Evolutionary conservation across 2,888 invertebrate genomes (phyloP).

Genomic region (Leucoma salicis): DNA sequence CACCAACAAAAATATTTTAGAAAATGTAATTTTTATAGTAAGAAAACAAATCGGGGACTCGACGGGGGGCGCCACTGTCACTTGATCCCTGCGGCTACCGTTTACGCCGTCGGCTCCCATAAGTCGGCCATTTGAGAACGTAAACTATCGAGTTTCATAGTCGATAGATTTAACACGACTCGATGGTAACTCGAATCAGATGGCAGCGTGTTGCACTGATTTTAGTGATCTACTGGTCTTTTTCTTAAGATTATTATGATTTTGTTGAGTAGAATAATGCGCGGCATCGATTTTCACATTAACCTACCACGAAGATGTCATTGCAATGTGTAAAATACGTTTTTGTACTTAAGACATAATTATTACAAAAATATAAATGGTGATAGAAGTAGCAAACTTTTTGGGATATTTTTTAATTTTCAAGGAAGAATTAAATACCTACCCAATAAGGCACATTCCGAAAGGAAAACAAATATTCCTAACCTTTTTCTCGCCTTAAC

Average conservation of each 20-base stretch:
- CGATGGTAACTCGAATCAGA: slow-evolving; percentile 39
- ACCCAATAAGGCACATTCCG: too few relatives aligned
- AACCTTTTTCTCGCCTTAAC: too few relatives aligned
- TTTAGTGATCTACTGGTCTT: neutral
- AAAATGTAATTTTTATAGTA: slow-evolving; percentile 40
- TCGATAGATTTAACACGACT: slow-evolving; percentile 60
- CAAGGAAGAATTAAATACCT: too few relatives aligned
- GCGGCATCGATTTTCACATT: too few relatives aligned
- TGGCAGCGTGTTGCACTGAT: slow-evolving; percentile 31
- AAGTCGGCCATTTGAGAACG: slow-evolving; percentile 43
- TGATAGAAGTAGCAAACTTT: too few relatives aligned
- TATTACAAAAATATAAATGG: too few relatives aligned
- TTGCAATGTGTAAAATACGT: too few relatives aligned
- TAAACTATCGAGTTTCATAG: slow-evolving; percentile 60
- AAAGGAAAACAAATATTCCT: too few relatives aligned
- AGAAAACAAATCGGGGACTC: slow-evolving; percentile 40
- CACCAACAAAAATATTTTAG: slow-evolving; percentile 31
- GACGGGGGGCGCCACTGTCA: slow-evolving; percentile 67
- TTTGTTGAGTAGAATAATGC: too few relatives aligned
- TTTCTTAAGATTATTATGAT: neutral
- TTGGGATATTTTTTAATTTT: too few relatives aligned
- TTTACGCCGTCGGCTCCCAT: slow-evolving; percentile 56
- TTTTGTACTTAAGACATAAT: too few relatives aligned
- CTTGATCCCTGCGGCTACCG: slow-evolving; percentile 67
- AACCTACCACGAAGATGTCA: too few relatives aligned